A percentile compares a stretch with the other conserved stretches of the same genome.
phyloP scores from a whole-genome alignment of 1,140 invertebrate genomes.

The Calosoma granatense region DNA sequence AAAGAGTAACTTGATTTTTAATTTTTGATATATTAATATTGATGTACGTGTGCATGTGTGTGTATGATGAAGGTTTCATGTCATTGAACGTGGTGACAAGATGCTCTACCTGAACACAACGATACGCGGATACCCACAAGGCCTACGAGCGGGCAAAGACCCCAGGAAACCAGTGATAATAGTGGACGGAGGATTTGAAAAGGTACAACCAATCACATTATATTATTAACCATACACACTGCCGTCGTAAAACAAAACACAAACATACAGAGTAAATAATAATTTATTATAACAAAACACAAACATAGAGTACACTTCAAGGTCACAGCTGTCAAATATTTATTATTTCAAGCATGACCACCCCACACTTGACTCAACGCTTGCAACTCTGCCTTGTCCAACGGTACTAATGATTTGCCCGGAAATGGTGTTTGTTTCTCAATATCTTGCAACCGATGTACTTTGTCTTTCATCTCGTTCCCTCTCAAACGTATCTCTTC shows the following conservation, averaged over 20 bases:
- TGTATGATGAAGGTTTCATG: slow-evolving; percentile 51
- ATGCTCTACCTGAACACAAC: slow-evolving; percentile 73
- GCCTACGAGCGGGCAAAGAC: slow-evolving; percentile 70
- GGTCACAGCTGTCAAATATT: too few relatives aligned
- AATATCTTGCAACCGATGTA: not conserved
- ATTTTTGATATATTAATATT: not conserved
- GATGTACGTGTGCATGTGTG: slow-evolving; percentile 15
- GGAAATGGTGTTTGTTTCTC: not conserved
- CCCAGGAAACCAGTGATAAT: slow-evolving; percentile 61
- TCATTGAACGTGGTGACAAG: slow-evolving; percentile 61
- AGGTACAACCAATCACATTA: slow-evolving; percentile 33
- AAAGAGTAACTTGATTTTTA: not conserved
- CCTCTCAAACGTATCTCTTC: not conserved
- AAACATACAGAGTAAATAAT: too few relatives aligned
- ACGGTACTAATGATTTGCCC: not conserved
- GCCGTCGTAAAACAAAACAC: too few relatives aligned
- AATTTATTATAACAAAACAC: not conserved
- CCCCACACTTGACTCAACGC: not conserved
- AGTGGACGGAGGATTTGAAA: slow-evolving; percentile 62
- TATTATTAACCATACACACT: too few relatives aligned
- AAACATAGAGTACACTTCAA: not conserved
- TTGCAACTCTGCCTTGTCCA: not conserved
- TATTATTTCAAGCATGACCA: not conserved
- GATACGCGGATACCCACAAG: slow-evolving; percentile 75
- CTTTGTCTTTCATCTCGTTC: not conserved